Conservation (phyloP, 2,888 invertebrate species). For the Andrena praecox region DNA sequence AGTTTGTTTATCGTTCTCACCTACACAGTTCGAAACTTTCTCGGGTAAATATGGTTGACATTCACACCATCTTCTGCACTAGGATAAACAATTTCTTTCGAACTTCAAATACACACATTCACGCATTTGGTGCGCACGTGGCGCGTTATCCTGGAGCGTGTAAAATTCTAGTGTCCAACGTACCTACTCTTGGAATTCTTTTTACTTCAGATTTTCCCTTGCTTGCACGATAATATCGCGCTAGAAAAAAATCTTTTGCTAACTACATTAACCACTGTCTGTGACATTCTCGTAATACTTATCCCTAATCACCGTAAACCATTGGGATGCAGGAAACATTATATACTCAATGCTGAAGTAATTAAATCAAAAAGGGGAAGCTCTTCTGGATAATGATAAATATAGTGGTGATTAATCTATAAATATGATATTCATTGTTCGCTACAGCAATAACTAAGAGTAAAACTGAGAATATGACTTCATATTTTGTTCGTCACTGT, state of each 20-base stretch:
- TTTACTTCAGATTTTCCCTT: neutral
- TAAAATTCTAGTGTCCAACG: neutral
- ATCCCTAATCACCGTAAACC: too few species aligned
- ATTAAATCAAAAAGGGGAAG: too few species aligned
- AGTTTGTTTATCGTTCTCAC: conserved; percentile 40
- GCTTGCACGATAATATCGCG: too few species aligned
- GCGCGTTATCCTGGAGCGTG: neutral
- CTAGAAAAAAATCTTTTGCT: too few species aligned
- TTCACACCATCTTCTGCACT: conserved; percentile 11
- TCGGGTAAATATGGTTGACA: conserved; percentile 21
- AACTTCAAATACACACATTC: conserved; percentile 2
- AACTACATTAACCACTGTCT: too few species aligned
- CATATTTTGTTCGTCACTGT: neutral
- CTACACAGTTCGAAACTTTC: conserved; percentile 16
- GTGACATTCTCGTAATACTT: too few species aligned
- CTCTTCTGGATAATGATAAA: neutral
- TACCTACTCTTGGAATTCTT: neutral
- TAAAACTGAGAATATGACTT: neutral
- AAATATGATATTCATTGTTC: neutral
- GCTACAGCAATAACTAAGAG: neutral
- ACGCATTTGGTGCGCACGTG: conserved; percentile 34
- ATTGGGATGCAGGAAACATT: too few species aligned
- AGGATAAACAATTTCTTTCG: conserved; percentile 43
- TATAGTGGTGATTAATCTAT: neutral
- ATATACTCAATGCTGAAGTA: too few species aligned